These are phyloP conservation scores for Rhabdophis nuchalis DNA, from an alignment of 2,797 vertebrate species.

Conservation along the genomic window DNA sequence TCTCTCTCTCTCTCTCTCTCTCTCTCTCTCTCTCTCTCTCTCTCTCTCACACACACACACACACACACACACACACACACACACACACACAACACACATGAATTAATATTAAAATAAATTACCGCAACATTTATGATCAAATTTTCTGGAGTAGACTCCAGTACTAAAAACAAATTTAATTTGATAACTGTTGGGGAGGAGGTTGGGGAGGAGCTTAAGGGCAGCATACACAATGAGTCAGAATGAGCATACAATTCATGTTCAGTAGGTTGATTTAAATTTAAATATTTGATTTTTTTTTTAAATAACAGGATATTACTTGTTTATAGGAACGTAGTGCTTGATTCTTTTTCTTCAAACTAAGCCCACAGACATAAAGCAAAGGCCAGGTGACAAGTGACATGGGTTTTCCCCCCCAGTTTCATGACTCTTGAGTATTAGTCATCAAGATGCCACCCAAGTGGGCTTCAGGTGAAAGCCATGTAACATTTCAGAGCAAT, in stretches of 20 bases:
- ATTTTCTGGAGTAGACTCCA: background rate
- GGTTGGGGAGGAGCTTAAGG: background rate
- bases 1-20: too few relatives aligned
- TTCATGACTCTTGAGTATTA: background rate
- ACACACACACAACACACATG: background rate
- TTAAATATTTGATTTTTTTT: background rate
- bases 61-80: background rate
- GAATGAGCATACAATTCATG: background rate
- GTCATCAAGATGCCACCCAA: background rate
- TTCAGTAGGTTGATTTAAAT: background rate
- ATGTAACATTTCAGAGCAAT: background rate
- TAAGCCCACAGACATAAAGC: background rate
- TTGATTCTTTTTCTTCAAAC: background rate
- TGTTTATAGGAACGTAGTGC: background rate
- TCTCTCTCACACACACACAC: background rate
- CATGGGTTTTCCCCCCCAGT: background rate
- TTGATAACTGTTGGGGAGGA: background rate
- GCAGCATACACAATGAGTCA: background rate
- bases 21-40: too few relatives aligned
- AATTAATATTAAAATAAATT: background rate
- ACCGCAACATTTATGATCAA: background rate
- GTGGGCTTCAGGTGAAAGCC: background rate
- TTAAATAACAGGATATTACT: background rate
- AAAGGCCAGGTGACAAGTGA: background rate
- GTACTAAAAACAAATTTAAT: background rate